Conservation (phyloP, 2,113 vertebrate species). For the Thermophis baileyi region DNA sequence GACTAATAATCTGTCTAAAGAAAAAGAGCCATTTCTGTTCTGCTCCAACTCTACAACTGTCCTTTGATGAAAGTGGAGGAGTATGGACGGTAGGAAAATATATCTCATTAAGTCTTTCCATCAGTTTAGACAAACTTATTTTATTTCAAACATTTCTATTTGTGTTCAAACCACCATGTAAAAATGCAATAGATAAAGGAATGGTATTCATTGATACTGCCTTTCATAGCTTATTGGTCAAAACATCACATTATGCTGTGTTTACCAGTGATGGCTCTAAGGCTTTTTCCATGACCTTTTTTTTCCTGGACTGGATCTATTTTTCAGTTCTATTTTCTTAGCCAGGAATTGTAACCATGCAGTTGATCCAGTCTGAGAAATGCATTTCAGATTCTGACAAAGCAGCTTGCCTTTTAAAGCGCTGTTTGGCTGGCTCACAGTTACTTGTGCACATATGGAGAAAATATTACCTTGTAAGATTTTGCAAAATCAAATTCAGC, state of each 20-base stretch:
- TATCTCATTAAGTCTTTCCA: constrained; percentile 7
- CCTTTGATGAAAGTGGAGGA: not conserved
- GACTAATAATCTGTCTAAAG: constrained; percentile 12
- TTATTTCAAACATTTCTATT: not conserved
- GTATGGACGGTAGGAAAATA: not conserved
- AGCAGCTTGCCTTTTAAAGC: constrained; percentile 31
- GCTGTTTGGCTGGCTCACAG: constrained; percentile 38
- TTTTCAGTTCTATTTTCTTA: constrained; percentile 63
- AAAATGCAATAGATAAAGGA: constrained; percentile 47
- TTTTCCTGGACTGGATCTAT: constrained; percentile 63
- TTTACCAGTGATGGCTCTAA: constrained; percentile 49
- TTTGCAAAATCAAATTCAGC: constrained; percentile 24
- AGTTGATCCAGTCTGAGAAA: constrained; percentile 22
- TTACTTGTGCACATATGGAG: constrained; percentile 53
- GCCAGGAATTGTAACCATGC: constrained; percentile 62
- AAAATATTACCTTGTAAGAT: constrained; percentile 57
- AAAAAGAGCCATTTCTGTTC: constrained; percentile 1
- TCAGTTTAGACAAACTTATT: not conserved
- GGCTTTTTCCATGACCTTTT: constrained; percentile 63
- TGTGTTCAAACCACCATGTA: constrained; percentile 3
- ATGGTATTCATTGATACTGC: constrained; percentile 32
- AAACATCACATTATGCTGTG: constrained; percentile 35
- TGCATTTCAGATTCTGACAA: constrained; percentile 43
- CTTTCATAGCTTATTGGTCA: constrained; percentile 24
- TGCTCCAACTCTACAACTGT: not conserved